Base-by-base conservation (phyloP, 1,140 invertebrate species). In the Matsumurasca onukii region DNA sequence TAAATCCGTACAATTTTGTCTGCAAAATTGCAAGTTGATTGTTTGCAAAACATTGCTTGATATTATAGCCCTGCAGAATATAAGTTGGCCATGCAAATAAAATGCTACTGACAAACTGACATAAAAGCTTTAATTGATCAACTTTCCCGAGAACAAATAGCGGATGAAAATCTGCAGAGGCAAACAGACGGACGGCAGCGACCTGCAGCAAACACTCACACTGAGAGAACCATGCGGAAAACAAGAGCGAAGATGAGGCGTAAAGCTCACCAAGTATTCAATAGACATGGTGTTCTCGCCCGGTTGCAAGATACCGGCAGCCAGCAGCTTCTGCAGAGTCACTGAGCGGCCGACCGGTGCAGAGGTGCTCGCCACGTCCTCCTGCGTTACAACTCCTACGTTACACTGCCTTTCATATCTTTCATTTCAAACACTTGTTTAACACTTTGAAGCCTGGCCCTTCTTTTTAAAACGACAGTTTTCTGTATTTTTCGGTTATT, bases 211-310 rank as follows among this genome's bases (percentile, higher is more conserved):
- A n/a, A n/a, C n/a, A n/a, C n/a, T n/a, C n/a, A n/a, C n/a, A n/a
- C n/a, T n/a, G n/a, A n/a, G n/a, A n/a, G n/a, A 66, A 49, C 48
- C 25, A 66, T 55, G 51, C 49, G 25, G 12, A 68, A 45, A 51
- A 30, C 27, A 66, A 66, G 45, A 66, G 30, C 45, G 5, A 63
- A 24, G 34, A 17, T 24, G 52, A 59, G 25, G 24, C 55, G 65
- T n/a, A 22, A 59, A 34, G 57, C 77, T 78, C 81, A 93, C 91
- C 83, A 94, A 82, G 82, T 95, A 95, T 78, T 95, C 93, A 72
- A 95, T 91, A 27, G 91, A 91, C 86, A 96, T 89, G 55, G 88
- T 83, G 49, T 89, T 90, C 76, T 87, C 86, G 12, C 92, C 92
- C 34, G 92, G 88, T 75, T 91, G 84, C 65, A 96, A 82, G 74